Percentiles rank a stretch among this genome's conserved stretches.
Evolutionary conservation across 2,888 invertebrate genomes (phyloP).

Genomic region (Micoletzkya japonica): DNA sequence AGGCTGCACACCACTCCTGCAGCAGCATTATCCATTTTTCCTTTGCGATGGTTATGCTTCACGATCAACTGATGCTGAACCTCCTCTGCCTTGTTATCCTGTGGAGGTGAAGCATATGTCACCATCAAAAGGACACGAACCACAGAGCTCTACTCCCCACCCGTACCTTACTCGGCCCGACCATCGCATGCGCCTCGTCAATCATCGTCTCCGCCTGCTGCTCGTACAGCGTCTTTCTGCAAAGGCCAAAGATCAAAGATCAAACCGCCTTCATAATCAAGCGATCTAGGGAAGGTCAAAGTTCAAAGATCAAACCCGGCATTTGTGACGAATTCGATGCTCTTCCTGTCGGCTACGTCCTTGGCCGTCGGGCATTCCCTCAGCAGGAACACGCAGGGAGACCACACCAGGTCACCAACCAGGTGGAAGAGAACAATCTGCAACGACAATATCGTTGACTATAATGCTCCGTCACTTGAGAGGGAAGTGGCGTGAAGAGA

Average conservation of each 20-base stretch:
- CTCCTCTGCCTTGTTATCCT: background rate
- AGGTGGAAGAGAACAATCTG: slow-evolving; percentile 80
- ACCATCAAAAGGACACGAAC: too few relatives aligned
- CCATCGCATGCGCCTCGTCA: slow-evolving; percentile 30
- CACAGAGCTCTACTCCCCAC: background rate
- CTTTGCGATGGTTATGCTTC: background rate
- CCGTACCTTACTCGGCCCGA: slow-evolving; percentile 15
- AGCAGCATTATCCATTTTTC: background rate
- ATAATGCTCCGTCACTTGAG: too few relatives aligned
- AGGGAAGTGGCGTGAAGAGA: too few relatives aligned
- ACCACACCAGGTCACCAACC: slow-evolving; percentile 81
- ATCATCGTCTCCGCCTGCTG: slow-evolving; percentile 26
- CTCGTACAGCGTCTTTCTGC: slow-evolving; percentile 25
- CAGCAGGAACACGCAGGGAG: slow-evolving; percentile 79
- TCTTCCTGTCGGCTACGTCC: slow-evolving; percentile 37
- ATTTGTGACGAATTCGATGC: slow-evolving; percentile 1
- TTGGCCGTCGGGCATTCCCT: slow-evolving; percentile 31
- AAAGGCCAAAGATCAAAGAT: background rate
- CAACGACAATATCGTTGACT: slow-evolving; percentile 6
- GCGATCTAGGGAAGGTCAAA: background rate
- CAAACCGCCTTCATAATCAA: background rate
- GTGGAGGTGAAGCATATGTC: too few relatives aligned
- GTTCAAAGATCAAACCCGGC: slow-evolving; percentile 1
- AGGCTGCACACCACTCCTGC: slow-evolving; percentile 29
- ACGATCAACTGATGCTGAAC: background rate